Evolutionary conservation across 2,113 vertebrate species (phyloP).

Genomic region (Lophotis ruficrista): DNA sequence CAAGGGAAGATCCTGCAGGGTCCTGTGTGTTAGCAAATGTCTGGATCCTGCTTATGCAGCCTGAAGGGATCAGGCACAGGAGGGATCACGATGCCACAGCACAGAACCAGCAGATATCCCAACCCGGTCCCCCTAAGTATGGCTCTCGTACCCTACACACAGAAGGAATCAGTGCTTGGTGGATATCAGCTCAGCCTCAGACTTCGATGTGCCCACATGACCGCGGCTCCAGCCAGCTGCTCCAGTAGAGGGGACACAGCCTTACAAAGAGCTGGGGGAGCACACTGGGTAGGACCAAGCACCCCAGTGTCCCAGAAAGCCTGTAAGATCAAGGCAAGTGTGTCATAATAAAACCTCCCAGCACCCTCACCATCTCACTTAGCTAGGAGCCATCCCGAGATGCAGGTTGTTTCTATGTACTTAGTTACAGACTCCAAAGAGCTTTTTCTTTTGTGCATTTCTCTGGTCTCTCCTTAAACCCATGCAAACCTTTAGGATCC

Average conservation of each 20-base stretch:
- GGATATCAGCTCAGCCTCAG: neutral
- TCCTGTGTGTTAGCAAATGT: neutral
- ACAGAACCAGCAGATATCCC: neutral
- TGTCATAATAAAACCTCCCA: neutral
- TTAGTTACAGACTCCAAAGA: neutral
- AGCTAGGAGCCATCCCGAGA: neutral
- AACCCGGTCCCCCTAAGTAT: too few species aligned
- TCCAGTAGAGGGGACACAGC: neutral
- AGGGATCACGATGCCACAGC: neutral
- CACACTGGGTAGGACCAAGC: neutral
- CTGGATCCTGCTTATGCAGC: neutral
- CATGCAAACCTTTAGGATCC: neutral
- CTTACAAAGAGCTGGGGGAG: neutral
- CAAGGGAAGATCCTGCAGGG: rapidly evolving
- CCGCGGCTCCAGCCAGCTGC: rapidly evolving
- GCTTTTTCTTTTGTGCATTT: neutral
- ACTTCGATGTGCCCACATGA: too few species aligned
- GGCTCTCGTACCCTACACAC: rapidly evolving
- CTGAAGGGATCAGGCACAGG: neutral
- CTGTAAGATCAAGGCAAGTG: neutral
- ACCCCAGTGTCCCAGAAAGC: neutral
- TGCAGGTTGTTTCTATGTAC: neutral
- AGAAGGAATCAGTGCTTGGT: neutral
- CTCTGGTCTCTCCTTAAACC: neutral
- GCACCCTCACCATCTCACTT: neutral